Evolutionary conservation across 2,113 vertebrate species (phyloP), one percentile per base, ranked within the genome.

Genomic region (Ammodytes marinus): DNA sequence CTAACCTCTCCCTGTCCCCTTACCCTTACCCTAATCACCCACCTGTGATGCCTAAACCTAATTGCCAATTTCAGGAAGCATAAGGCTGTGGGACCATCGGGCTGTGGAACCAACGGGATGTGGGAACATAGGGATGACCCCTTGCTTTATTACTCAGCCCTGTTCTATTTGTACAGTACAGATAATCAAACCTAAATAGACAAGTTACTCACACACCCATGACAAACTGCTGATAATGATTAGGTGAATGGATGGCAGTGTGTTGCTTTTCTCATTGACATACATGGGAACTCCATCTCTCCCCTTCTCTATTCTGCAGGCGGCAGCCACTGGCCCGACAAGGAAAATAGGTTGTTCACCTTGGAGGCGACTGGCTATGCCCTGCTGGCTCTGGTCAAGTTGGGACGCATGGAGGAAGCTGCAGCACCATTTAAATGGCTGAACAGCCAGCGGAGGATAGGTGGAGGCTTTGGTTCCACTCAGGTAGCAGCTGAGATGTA

Each of bases 351-450:
- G 0, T 80, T 94, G 37, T 94, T 93, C 77, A 91, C 86, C 0
- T 61, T 94, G 52, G 95, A 96, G 88, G 95, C 93, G 10, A 96
- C 95, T 0, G 95, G 95, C 69, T 96, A 95, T 0, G 95, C 93
- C 0, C 88, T 96, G 66, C 84, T 95, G 65, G 91, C 95, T 12
- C 88, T 96, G 54, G 43, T 95, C 46, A 87, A 93, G 57, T 17
- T 92, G 42, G 80, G 82, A 37, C 88, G 0, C 6, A 72, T 91
- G 77, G 72, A 81, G 4, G 91, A 93, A 10, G 95, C 95, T 0
- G 69, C 79, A 0, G 61, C 40, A 4, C 84, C 92, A 0, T 94
- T 93, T 84, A 82, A 93, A 27, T 96, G 96, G 95, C 89, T 96
- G 5, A 93, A 94, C 77, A 86, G 90, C 69, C 88, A 92, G 43